Evolutionary conservation across 2,113 vertebrate species (phyloP).

Genomic region (Danio rerio): DNA sequence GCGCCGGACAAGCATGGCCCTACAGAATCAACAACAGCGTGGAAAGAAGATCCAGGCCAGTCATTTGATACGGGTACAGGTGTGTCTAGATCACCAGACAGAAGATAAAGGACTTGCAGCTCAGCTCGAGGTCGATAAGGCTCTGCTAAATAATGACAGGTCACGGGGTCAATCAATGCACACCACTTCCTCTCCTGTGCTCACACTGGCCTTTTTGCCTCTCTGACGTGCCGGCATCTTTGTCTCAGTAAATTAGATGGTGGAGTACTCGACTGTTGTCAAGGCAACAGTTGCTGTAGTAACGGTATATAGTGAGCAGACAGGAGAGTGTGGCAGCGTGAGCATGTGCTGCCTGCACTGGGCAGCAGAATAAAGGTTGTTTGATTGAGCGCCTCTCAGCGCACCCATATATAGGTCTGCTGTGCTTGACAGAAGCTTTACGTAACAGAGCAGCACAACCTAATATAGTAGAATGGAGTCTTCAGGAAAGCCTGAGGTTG

Average conservation of each 20-base stretch:
- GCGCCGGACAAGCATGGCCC: slow-evolving; percentile 26
- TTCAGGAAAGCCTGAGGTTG: background rate
- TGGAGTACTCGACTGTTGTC: slow-evolving; percentile 61
- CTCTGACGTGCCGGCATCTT: slow-evolving; percentile 14
- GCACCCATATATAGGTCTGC: slow-evolving; percentile 10
- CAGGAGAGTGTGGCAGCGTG: slow-evolving; percentile 23
- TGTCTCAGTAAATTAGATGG: slow-evolving; percentile 57
- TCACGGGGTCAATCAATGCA: background rate
- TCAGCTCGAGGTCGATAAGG: background rate
- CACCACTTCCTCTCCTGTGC: background rate
- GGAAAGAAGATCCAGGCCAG: background rate
- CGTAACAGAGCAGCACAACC: background rate
- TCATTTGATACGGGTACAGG: slow-evolving; percentile 17
- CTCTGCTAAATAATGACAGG: background rate
- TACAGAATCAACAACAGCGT: slow-evolving; percentile 29
- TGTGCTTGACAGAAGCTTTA: slow-evolving; percentile 10
- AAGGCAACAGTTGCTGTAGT: slow-evolving; percentile 68
- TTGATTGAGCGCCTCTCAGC: slow-evolving; percentile 4
- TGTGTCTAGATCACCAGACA: background rate
- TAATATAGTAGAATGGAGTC: background rate
- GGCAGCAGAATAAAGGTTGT: slow-evolving; percentile 2
- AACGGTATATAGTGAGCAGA: slow-evolving; percentile 54
- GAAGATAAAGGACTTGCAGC: slow-evolving; percentile 2
- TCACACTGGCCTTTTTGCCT: background rate
- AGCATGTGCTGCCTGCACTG: slow-evolving; percentile 24